phyloP scores from a whole-genome alignment of 2,113 vertebrate species.

The Sakesphorus luctuosus region DNA sequence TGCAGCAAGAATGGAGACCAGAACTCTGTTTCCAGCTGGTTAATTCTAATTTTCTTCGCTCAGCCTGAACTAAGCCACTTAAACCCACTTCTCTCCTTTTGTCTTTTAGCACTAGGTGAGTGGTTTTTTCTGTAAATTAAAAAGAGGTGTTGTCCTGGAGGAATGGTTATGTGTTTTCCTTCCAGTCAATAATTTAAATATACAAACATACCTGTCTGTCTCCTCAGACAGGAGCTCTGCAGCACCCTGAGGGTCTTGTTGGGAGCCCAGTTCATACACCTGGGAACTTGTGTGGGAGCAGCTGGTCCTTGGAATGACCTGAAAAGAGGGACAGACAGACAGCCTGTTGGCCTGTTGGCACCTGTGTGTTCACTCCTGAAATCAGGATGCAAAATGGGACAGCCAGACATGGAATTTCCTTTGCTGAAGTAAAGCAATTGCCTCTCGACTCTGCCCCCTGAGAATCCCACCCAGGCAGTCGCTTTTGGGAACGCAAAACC shows the following conservation, averaged over 20 bases:
- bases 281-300: not conserved
- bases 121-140: not conserved
- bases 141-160: rapidly evolving
- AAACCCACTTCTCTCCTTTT: not conserved
- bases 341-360: too few relatives aligned
- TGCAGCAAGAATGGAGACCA: not conserved
- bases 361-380: rapidly evolving
- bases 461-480: not conserved
- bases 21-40: not conserved
- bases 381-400: not conserved
- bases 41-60: not conserved
- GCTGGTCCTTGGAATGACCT: not conserved
- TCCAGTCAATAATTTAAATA: not conserved
- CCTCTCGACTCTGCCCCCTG: not conserved
- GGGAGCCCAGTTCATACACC: not conserved
- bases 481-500: not conserved
- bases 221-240: not conserved
- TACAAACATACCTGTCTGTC: not conserved
- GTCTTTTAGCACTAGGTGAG: not conserved
- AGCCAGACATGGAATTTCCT: not conserved
- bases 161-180: not conserved
- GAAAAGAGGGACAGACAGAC: not conserved
- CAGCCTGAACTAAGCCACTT: rapidly evolving
- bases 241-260: not conserved
- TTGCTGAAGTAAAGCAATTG: rapidly evolving